Evolutionary conservation across 2,797 vertebrate species (phyloP), one percentile per base, ranked within the genome.

Genomic region (Myoxocephalus aenaeus): DNA sequence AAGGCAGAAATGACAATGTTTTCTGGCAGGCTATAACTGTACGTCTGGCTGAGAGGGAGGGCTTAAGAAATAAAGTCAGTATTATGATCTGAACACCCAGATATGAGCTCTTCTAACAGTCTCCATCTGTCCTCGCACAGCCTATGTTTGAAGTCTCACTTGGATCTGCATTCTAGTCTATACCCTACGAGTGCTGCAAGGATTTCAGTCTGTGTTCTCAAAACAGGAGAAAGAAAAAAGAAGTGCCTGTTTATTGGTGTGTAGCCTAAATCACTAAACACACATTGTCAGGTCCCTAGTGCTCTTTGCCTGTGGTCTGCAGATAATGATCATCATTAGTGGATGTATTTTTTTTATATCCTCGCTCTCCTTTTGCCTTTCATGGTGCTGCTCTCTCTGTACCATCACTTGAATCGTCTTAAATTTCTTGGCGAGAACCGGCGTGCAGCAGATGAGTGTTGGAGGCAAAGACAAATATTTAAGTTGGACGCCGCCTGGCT

Each of bases 381-480:
- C 75, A 74, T 40, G 18, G 72, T n/a, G 20, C 70, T 65, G 57
- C 77, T 83, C 86, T 83, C 86, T 87, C 66, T 86, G 54, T 67
- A 70, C 76, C 75, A 42, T 85, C 79, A 67, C 80, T 90, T 81
- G 86, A 74, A 82, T 87, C n/a, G n/a, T 81, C 79, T 86, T 80
- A 70, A 74, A 86, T 87, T 80, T 86, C 86, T 84, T 77, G 71
- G 79, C 79, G 59, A 48, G 77, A 88, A 67, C 72, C 53, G 44
- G 67, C 18, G 12, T 62, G 76, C 65, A 77, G 81, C 75, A 81
- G 58, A 88, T 86, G 88, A 87, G 92, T 86, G 86, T 87, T 80
- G 66, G 46, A 87, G 84, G 79, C 75, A 73, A 91, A 90, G 87
- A 51, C 89, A 92, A 93, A 93, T 92, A 92, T 94, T 93, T 84